Base-by-base conservation (phyloP, 92 coral and sea anemone genomes). In the Porites lobata region DNA sequence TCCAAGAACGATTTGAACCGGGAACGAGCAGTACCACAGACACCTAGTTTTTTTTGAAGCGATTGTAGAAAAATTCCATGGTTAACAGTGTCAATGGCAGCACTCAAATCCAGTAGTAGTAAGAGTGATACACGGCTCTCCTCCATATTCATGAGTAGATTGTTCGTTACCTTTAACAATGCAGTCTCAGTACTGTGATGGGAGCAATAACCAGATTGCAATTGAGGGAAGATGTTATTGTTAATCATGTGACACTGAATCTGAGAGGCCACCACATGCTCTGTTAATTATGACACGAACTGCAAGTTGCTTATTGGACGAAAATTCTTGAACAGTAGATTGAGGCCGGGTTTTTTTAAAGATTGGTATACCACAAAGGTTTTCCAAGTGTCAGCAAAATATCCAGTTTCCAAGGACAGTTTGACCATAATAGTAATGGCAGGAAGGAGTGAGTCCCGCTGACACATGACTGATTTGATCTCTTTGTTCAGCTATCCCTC, bases 1-100 rank as follows among this genome's bases (percentile, higher is more conserved):
- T 82, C 65, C 69, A 88, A 65, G 24, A 81, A 88, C 8, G 83
- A 72, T 70, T 82, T 63, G 53, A 72, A 88, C 91, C 87, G 65
- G 0, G 20, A 13, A 70, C 15, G 51, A 11, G 75, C 75, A 70
- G 75, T 9, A 20, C 54, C 75, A 20, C 75, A 70, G 18, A 70
- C 53, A 70, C 52, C 53, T 26, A 70, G 53, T 70, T 70, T 43
- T 9, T 1, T 5, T 15, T 70, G 17, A 32, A 53, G 58, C 58
- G 58, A 8, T 53, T 53, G 13, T 53, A 53, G 58, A 8, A 53
- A 53, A 53, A 53, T 12, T 12, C 58, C 58, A 53, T 53, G 58
- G 58, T 53, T 13, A 53, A 70, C 21, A 4, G 29, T 70, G 72
- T 66, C 29, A n/a, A 66, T 21, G 29, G 72, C 72, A 1, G 72